Percentiles rank a stretch among this genome's conserved stretches.
Evolutionary conservation across 2,888 invertebrate genomes (phyloP).

Genomic region (Chloroclysta siterata): DNA sequence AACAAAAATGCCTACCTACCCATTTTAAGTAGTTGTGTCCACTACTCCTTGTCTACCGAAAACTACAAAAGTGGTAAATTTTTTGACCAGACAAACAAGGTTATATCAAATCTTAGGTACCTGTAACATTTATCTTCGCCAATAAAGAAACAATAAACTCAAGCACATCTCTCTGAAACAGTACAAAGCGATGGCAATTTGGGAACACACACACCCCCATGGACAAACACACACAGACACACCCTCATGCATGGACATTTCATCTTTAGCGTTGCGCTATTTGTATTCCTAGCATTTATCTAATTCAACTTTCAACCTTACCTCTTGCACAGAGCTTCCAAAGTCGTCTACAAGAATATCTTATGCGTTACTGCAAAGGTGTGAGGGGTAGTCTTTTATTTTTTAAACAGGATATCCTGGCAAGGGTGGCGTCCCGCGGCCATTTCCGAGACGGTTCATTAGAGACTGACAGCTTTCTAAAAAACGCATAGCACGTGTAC

Average conservation of each 20-base stretch:
- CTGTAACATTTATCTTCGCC: too few species aligned
- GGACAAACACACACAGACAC: too few species aligned
- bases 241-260: too few species aligned
- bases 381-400: conserved; percentile 77
- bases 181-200: conserved; percentile 41
- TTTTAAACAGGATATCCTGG: conserved; percentile 82
- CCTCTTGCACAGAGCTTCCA: conserved; percentile 17
- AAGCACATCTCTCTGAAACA: conserved; percentile 32
- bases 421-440: conserved; percentile 61
- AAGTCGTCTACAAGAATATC: conserved; percentile 33
- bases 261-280: conserved; percentile 33
- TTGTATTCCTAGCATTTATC: conserved; percentile 24
- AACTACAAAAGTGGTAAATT: too few species aligned
- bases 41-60: too few species aligned
- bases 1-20: too few species aligned
- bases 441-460: conserved; percentile 75
- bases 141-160: conserved; percentile 31
- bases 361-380: conserved; percentile 54
- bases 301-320: conserved; percentile 47
- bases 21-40: too few species aligned
- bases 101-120: background rate
- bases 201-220: conserved; percentile 34
- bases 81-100: too few species aligned
- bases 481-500: conserved; percentile 73
- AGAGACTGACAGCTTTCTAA: conserved; percentile 63